These are phyloP conservation scores for Teleogryllus oceanicus DNA, from an alignment of 2,888 invertebrate species.

Conservation along the genomic window DNA sequence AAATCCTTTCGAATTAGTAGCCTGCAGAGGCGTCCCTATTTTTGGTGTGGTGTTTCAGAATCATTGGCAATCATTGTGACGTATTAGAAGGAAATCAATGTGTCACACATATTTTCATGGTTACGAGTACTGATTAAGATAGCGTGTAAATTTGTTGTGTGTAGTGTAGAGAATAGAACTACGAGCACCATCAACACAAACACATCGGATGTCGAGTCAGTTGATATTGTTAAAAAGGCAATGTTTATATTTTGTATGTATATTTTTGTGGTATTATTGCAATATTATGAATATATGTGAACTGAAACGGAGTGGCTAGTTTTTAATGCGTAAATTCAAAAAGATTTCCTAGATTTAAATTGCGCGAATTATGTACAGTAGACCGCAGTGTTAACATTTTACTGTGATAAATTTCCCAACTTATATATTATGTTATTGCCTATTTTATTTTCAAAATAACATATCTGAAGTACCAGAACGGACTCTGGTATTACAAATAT, in stretches of 20 bases:
- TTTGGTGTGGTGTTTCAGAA: background rate
- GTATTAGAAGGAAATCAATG: background rate
- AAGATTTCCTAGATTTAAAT: background rate
- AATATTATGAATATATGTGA: constrained; percentile 6
- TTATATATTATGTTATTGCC: background rate
- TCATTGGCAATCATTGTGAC: constrained; percentile 9
- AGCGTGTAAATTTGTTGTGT: background rate
- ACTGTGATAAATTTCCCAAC: background rate
- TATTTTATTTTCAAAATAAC: background rate
- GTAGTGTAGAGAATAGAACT: background rate
- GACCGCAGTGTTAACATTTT: background rate
- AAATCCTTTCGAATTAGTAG: background rate
- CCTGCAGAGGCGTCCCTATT: background rate
- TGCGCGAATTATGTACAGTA: constrained; percentile 6
- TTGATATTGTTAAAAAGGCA: background rate
- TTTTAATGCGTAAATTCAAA: background rate
- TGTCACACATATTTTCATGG: background rate
- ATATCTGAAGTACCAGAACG: no score
- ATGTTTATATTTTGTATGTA: constrained; percentile 18
- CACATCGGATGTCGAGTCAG: background rate
- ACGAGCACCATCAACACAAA: constrained; percentile 2
- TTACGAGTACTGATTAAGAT: background rate
- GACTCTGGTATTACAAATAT: no score
- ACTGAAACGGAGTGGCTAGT: background rate
- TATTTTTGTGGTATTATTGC: constrained; percentile 2